Conservation (phyloP, 2,113 vertebrate genomes). For the Pontoporia blainvillei region DNA sequence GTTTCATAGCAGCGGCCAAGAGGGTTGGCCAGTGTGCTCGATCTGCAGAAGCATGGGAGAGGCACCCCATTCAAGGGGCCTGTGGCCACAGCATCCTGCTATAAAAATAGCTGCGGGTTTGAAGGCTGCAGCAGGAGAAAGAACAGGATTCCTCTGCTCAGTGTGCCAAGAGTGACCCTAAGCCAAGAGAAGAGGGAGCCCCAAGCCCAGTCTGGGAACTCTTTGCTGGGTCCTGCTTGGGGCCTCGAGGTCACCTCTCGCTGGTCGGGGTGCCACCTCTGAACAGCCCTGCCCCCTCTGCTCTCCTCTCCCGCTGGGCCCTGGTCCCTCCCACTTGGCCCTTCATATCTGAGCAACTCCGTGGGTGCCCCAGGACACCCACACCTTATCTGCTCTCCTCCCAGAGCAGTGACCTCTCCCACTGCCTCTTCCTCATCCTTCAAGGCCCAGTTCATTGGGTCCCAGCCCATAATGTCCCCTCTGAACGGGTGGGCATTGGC, state of each 20-base stretch:
- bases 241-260: neutral
- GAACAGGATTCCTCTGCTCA: neutral
- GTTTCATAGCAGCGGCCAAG: slow-evolving; percentile 65
- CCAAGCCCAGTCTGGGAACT: neutral
- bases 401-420: neutral
- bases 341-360: neutral
- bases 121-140: neutral
- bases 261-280: fast-evolving
- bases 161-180: neutral
- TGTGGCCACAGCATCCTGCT: slow-evolving; percentile 51
- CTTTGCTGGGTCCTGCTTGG: neutral
- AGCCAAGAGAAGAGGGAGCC: neutral
- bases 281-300: neutral
- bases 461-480: neutral
- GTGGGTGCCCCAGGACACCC: neutral
- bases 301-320: fast-evolving
- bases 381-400: neutral
- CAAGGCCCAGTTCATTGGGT: neutral
- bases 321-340: neutral
- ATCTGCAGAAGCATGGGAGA: neutral
- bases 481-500: neutral
- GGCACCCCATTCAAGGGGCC: slow-evolving; percentile 45
- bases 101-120: slow-evolving; percentile 28
- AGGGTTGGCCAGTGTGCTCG: slow-evolving; percentile 18
- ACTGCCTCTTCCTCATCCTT: neutral